phyloP scores from a whole-genome alignment of 2,113 vertebrate species.

The Chaetorhynchus papuensis region DNA sequence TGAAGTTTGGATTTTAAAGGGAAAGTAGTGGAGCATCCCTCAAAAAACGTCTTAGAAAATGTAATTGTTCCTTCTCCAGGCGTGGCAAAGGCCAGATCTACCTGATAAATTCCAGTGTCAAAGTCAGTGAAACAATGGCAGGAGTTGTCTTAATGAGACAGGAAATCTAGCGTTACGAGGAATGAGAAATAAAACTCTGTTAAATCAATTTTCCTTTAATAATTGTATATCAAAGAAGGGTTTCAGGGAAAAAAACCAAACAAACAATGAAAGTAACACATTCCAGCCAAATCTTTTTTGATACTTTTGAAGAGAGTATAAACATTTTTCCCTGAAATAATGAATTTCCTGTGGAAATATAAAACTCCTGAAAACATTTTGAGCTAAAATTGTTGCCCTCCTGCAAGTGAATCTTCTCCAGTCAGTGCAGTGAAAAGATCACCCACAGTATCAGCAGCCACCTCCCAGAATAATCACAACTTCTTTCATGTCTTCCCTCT shows the following conservation, averaged over 20 bases:
- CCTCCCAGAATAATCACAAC: background rate
- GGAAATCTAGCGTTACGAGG: background rate
- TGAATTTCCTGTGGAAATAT: background rate
- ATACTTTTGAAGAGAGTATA: background rate
- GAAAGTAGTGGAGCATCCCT: background rate
- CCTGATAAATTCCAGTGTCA: background rate
- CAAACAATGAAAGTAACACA: background rate
- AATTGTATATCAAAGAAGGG: background rate
- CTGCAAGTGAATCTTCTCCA: background rate
- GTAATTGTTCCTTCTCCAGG: background rate
- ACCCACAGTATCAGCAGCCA: background rate
- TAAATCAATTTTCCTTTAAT: background rate
- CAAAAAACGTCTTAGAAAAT: background rate
- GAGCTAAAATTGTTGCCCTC: background rate
- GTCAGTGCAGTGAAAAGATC: background rate
- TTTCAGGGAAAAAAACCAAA: background rate
- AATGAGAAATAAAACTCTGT: background rate
- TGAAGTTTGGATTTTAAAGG: background rate
- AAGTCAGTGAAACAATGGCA: background rate
- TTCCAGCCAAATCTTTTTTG: background rate
- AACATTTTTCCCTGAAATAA: background rate
- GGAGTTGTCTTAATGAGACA: background rate
- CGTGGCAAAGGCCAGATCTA: background rate
- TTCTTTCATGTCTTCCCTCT: slow-evolving; percentile 14
- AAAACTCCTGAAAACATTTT: background rate